A percentile compares a stretch with the other conserved stretches of the same genome.
Evolutionary conservation across 2,113 vertebrate genomes (phyloP).

Genomic region (Sceloporus undulatus): DNA sequence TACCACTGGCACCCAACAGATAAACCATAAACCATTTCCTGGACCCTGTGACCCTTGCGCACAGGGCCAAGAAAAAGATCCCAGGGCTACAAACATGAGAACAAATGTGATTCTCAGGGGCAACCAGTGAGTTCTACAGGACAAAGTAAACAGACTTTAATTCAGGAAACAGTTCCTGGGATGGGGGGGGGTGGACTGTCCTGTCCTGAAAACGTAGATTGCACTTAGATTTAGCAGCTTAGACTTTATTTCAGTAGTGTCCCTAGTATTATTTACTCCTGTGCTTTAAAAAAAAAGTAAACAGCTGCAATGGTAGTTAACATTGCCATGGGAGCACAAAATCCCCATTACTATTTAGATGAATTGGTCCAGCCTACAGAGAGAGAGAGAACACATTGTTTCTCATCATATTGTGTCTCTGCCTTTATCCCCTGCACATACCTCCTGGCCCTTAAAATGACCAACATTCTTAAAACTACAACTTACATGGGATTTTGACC

Average conservation of each 20-base stretch:
- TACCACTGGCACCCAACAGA: not conserved
- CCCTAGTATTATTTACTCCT: not conserved
- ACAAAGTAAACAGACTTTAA: not conserved
- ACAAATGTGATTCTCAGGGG: not conserved
- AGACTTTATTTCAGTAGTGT: not conserved
- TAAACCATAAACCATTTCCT: not conserved
- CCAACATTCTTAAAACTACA: conserved; percentile 20
- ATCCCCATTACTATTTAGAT: not conserved
- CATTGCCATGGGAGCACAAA: not conserved
- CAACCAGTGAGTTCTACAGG: not conserved
- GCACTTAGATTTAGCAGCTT: no score
- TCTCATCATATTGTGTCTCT: not conserved
- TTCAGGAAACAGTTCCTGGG: not conserved
- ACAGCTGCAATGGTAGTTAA: not conserved
- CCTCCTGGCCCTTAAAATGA: not conserved
- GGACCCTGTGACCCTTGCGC: not conserved
- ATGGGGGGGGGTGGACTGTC: not conserved
- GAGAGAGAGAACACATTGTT: not conserved
- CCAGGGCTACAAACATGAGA: not conserved
- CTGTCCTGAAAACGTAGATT: not conserved
- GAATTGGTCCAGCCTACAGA: no score
- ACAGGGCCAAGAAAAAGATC: not conserved
- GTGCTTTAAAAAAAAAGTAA: not conserved
- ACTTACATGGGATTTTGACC: conserved; percentile 97
- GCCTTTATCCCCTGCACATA: not conserved